Percentiles rank a stretch among this genome's conserved stretches.
Conservation (phyloP, 2,888 invertebrate species). For the Ennomos fuscantarius region DNA sequence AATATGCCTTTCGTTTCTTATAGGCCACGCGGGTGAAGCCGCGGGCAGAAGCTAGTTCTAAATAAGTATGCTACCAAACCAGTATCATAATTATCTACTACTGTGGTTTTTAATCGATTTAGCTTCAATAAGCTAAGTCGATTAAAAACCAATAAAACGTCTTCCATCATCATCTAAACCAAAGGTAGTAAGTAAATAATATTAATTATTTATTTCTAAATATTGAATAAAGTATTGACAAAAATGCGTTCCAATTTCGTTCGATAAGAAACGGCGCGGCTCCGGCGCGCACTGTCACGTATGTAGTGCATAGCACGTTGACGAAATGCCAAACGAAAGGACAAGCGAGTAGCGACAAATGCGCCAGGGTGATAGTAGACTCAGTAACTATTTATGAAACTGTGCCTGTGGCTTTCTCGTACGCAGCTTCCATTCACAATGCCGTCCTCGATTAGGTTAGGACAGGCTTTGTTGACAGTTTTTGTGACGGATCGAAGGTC, state of each 20-base stretch:
- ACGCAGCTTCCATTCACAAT: slow-evolving; percentile 67
- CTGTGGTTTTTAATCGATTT: too few relatives aligned
- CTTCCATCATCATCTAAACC: too few relatives aligned
- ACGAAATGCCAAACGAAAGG: slow-evolving; percentile 61
- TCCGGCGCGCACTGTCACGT: slow-evolving; percentile 22
- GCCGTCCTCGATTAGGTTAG: slow-evolving; percentile 40
- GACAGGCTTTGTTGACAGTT: slow-evolving; percentile 25
- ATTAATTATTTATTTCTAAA: background rate
- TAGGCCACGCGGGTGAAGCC: too few relatives aligned
- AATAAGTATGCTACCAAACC: too few relatives aligned
- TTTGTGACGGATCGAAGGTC: slow-evolving; percentile 41
- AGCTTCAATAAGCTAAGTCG: too few relatives aligned
- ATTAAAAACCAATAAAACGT: too few relatives aligned
- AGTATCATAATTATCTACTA: too few relatives aligned
- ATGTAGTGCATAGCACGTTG: slow-evolving; percentile 33
- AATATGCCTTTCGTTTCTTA: too few relatives aligned
- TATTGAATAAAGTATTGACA: slow-evolving; percentile 1
- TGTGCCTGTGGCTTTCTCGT: slow-evolving; percentile 56
- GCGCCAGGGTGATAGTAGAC: background rate
- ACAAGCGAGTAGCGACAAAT: slow-evolving; percentile 28
- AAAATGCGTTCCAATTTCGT: slow-evolving; percentile 9
- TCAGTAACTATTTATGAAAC: slow-evolving; percentile 7
- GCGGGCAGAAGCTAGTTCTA: too few relatives aligned
- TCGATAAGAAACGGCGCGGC: slow-evolving; percentile 1
- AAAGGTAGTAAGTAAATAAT: too few relatives aligned